Evolutionary conservation across 2,797 vertebrate genomes (phyloP).

Genomic region (Eleutherodactylus coqui): DNA sequence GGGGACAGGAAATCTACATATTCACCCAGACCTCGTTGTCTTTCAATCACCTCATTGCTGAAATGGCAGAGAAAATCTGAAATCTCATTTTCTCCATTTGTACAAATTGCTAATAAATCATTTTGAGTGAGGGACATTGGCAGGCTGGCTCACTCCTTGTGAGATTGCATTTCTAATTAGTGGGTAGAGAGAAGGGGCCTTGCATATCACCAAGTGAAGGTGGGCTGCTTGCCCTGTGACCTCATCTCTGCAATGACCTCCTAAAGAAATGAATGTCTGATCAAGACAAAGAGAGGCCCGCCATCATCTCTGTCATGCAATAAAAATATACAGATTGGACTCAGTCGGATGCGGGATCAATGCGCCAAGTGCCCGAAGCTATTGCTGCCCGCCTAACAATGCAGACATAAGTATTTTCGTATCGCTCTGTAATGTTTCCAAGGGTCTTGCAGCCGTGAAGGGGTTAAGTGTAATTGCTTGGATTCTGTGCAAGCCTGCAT

Average conservation of each 20-base stretch:
- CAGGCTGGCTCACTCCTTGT: slow-evolving; percentile 77
- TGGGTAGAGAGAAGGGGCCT: slow-evolving; percentile 69
- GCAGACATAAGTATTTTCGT: background rate
- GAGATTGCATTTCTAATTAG: slow-evolving; percentile 91
- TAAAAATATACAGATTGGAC: slow-evolving; percentile 32
- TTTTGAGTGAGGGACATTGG: slow-evolving; percentile 83
- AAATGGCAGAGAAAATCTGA: slow-evolving; percentile 94
- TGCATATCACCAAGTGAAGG: slow-evolving; percentile 64
- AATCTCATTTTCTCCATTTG: slow-evolving; percentile 91
- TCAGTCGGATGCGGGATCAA: background rate
- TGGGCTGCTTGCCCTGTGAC: slow-evolving; percentile 62
- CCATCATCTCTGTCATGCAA: slow-evolving; percentile 37
- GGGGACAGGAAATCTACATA: slow-evolving; percentile 82
- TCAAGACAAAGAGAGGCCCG: slow-evolving; percentile 56
- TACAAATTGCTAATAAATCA: slow-evolving; percentile 94
- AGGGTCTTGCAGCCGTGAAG: background rate
- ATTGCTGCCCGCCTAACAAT: background rate
- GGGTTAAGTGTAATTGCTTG: slow-evolving; percentile 36
- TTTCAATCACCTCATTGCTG: slow-evolving; percentile 95
- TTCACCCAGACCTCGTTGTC: slow-evolving; percentile 94
- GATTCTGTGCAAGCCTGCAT: slow-evolving; percentile 12
- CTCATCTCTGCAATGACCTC: slow-evolving; percentile 61
- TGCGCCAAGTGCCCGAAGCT: slow-evolving; percentile 37
- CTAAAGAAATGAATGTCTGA: slow-evolving; percentile 59
- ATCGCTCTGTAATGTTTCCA: background rate